These are phyloP conservation scores for Solenopsis invicta DNA, from an alignment of 1,140 invertebrate genomes.

Conservation along the genomic window DNA sequence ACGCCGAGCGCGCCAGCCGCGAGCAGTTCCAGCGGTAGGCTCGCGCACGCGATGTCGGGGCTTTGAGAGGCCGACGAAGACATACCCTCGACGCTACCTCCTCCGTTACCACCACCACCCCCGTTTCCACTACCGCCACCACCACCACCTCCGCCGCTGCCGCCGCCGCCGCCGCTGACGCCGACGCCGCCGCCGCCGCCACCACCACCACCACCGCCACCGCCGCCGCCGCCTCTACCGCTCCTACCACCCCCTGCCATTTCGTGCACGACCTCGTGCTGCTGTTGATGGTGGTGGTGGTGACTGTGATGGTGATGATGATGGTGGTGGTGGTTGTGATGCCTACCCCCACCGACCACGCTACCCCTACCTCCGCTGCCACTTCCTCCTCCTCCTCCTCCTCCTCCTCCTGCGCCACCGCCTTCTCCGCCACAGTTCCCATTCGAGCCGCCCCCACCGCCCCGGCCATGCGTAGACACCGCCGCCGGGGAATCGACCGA, in stretches of 20 bases:
- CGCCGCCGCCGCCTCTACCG: slow-evolving; percentile 57
- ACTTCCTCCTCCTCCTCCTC: slow-evolving; percentile 71
- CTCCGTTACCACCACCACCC: slow-evolving; percentile 78
- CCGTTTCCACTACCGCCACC: slow-evolving; percentile 72
- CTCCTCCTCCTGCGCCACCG: slow-evolving; percentile 73
- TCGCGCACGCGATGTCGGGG: slow-evolving; percentile 87
- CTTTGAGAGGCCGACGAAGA: slow-evolving; percentile 86
- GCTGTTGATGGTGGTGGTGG: slow-evolving; percentile 76
- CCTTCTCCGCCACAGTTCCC: slow-evolving; percentile 83
- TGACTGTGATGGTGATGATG: slow-evolving; percentile 75
- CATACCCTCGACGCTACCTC: slow-evolving; percentile 85
- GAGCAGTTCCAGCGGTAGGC: slow-evolving; percentile 86
- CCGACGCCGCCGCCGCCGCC: too few species aligned
- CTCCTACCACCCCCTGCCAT: slow-evolving; percentile 61
- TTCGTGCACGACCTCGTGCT: slow-evolving; percentile 70
- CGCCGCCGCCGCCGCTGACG: slow-evolving; percentile 57
- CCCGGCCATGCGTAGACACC: slow-evolving; percentile 88
- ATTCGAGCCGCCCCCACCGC: slow-evolving; percentile 86
- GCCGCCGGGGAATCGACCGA: slow-evolving; percentile 87
- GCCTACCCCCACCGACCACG: slow-evolving; percentile 75
- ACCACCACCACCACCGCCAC: too few species aligned
- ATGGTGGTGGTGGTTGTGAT: slow-evolving; percentile 75
- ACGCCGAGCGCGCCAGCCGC: slow-evolving; percentile 85
- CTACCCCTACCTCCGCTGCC: slow-evolving; percentile 80
- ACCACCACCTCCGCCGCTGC: slow-evolving; percentile 52